phyloP scores from a whole-genome alignment of 2,888 invertebrate genomes.

The Dione juno region DNA sequence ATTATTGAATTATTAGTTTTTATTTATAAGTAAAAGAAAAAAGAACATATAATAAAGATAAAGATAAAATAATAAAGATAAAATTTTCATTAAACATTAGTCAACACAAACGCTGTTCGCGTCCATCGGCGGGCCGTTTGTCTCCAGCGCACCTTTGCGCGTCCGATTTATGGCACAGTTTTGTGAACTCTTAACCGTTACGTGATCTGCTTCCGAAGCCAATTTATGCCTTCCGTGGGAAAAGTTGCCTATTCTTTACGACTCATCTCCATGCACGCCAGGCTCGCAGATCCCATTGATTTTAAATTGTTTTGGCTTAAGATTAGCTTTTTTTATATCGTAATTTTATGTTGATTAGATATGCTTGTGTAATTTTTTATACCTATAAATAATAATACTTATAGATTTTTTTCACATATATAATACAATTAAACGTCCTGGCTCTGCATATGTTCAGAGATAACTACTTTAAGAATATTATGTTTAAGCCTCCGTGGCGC shows the following conservation, averaged over 20 bases:
- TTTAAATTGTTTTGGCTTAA: constrained; percentile 40
- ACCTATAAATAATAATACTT: too few relatives aligned
- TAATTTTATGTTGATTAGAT: neutral
- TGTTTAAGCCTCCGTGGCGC: too few relatives aligned
- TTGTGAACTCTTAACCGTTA: constrained; percentile 84
- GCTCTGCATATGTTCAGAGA: too few relatives aligned
- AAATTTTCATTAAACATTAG: constrained; percentile 20
- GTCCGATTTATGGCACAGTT: constrained; percentile 83
- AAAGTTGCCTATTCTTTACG: constrained; percentile 81
- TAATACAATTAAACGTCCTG: too few relatives aligned
- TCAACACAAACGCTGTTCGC: constrained; percentile 52
- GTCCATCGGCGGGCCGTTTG: constrained; percentile 72
- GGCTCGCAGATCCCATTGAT: constrained; percentile 44
- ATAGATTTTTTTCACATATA: too few relatives aligned
- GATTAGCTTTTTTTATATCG: constrained; percentile 9
- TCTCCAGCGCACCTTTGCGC: constrained; percentile 82
- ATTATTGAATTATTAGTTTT: too few relatives aligned
- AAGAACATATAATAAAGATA: too few relatives aligned
- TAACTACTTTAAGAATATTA: too few relatives aligned
- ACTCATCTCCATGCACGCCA: constrained; percentile 65
- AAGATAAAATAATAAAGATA: too few relatives aligned
- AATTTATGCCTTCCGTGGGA: constrained; percentile 82
- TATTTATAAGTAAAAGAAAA: too few relatives aligned
- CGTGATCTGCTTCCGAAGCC: constrained; percentile 83
- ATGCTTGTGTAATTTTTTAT: neutral